Base-by-base conservation (phyloP, 2,113 vertebrate genomes). In the Chitala chitala region DNA sequence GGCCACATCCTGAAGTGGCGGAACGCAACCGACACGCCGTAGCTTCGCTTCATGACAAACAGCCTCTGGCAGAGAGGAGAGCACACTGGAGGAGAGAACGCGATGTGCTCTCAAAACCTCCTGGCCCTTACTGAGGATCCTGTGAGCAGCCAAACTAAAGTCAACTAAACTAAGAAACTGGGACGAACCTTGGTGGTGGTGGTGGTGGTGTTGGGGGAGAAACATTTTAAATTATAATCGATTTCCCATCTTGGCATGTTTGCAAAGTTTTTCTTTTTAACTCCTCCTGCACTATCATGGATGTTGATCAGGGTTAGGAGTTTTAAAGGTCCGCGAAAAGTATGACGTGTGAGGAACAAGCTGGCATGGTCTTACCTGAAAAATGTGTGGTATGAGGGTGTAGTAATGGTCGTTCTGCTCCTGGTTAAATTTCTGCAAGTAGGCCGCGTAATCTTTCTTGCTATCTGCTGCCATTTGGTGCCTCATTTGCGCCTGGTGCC, bases 401-500 rank as follows among this genome's bases (percentile, higher is more conserved):
- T 92, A 90, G 82, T 98, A 99, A 90, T 96, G 95, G 1, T 96
- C 95, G 12, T 93, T 94, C 82, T 99, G 97, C 80, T 99, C 95
- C 9, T 89, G 93, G 90, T 99, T 99, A 89, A 98, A 99, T 78
- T 91, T 98, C 76, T 96, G 96, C 50, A 98, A 90, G 76, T 85
- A 90, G 15, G 92, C 87, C 2, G 92, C 92, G 74, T 99, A 99
- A 15, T 99, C 97, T 0, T 77, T 85, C 84, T 95, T 99, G 88
- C 95, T 96, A 79, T 98, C 97, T 44, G 93, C 79, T 10, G 96
- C 94, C 93, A 98, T 94, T 80, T 98, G 96, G 82, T 99, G 96
- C 76, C 95, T 90, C 55, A 91, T 81, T 77, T 97, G 95, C 68
- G 97, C 94, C 80, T 98, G 96, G 75, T 98, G 95, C n/a, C 97